Evolutionary conservation across 1,140 invertebrate genomes (phyloP).

Genomic region (Brachionus sp.): DNA sequence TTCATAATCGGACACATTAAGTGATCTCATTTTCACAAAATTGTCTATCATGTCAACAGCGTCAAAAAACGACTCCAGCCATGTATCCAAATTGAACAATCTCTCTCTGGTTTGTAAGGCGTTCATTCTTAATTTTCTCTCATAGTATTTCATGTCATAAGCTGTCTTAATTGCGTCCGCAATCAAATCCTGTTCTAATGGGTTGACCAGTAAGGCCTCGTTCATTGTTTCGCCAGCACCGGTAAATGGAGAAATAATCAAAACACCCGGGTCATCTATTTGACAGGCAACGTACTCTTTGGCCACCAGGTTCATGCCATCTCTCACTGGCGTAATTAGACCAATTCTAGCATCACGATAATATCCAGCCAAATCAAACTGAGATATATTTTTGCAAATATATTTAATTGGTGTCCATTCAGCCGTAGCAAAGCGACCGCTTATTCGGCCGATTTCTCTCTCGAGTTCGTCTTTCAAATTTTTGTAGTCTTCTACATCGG

Average conservation of each 20-base stretch:
- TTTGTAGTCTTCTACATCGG: conserved; percentile 83
- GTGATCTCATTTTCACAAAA: conserved; percentile 45
- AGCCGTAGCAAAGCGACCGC: conserved; percentile 71
- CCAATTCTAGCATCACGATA: conserved; percentile 75
- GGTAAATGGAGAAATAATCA: conserved; percentile 83
- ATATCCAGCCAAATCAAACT: conserved; percentile 77
- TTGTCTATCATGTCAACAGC: conserved; percentile 48
- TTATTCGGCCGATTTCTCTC: conserved; percentile 78
- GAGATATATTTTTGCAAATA: conserved; percentile 77
- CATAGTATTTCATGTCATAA: conserved; percentile 82
- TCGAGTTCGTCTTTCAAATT: conserved; percentile 86
- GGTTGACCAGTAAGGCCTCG: conserved; percentile 80
- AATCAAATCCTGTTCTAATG: conserved; percentile 79
- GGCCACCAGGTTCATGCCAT: conserved; percentile 88
- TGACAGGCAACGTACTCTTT: conserved; percentile 89
- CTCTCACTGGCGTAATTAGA: conserved; percentile 78
- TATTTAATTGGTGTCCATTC: conserved; percentile 87
- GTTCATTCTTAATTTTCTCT: conserved; percentile 76
- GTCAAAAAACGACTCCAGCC: conserved; percentile 78
- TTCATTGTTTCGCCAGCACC: conserved; percentile 67
- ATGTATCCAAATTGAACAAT: conserved; percentile 75
- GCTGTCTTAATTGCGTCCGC: conserved; percentile 80
- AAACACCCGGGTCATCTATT: conserved; percentile 75
- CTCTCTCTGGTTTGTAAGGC: conserved; percentile 72
- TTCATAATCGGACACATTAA: conserved; percentile 14